Evolutionary conservation across 2,797 vertebrate genomes (phyloP), one percentile per base, ranked within the genome.

Genomic region (Clarias pachynema): DNA sequence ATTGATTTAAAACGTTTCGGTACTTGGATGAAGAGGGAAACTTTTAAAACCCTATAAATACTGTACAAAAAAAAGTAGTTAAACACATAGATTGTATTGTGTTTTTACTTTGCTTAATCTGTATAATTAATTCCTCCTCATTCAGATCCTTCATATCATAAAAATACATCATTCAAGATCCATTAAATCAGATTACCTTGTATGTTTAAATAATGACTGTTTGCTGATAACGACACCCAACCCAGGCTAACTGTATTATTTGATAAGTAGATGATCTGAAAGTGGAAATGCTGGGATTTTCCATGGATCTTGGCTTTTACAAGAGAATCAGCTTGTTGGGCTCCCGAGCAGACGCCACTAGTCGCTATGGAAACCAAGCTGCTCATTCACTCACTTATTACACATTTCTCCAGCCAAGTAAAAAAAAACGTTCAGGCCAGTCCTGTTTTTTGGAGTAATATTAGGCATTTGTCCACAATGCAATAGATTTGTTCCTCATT

Each of bases 291-390:
- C 31, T 15, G 29, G 29, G 9, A 3, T 62, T 62, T 79, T n/a
- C 34, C 31, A 15, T n/a, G 24, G 24, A 24, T 63, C 34, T n/a
- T 26, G 24, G 14, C 77, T 10, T 79, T 79, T 6, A 60, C 53
- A 60, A 31, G 57, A 22, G 5, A 37, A 3, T 60, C 24, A 44
- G 59, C 59, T 63, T 24, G 63, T 16, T 60, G 77, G 24, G n/a
- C 77, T 16, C 8, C 20, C 37, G 62, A 62, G 22, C 12, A 22
- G 75, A 60, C 12, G 75, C 31, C 31, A 22, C 56, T 79, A 1
- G 22, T 62, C 31, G 40, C 57, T 62, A 79, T 62, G 59, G 77
- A 79, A 62, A 79, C 77, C 77, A 18, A 62, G 78, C 60, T 79
- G 77, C 56, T 78, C 34, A 79, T 63, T 79, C 6, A 79, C 15